These are phyloP conservation scores for Lacerta agilis DNA, from an alignment of 2,797 vertebrate genomes.

Conservation along the genomic window DNA sequence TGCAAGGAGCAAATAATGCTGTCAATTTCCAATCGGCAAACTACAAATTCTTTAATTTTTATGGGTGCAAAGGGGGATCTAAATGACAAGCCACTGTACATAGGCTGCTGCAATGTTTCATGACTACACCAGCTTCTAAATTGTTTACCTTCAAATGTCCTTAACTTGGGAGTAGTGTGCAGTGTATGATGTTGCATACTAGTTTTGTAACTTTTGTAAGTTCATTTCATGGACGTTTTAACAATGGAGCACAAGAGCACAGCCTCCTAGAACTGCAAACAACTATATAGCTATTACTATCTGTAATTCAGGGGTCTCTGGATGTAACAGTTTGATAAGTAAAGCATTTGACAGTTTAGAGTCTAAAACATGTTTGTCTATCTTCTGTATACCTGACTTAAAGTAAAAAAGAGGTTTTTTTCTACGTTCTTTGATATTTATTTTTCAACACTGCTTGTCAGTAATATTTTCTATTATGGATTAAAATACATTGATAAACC, in stretches of 20 bases:
- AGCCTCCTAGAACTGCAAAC: constrained; percentile 1
- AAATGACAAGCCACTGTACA: background rate
- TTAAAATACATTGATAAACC: constrained; percentile 58
- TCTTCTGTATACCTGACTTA: background rate
- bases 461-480: constrained; percentile 50
- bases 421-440: constrained; percentile 1
- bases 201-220: background rate
- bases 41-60: background rate
- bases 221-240: background rate
- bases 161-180: background rate
- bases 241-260: background rate
- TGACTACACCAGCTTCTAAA: background rate
- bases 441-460: constrained; percentile 42
- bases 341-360: background rate
- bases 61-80: background rate
- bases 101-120: background rate
- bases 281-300: background rate
- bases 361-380: background rate
- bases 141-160: background rate
- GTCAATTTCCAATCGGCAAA: background rate
- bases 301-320: background rate
- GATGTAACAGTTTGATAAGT: background rate
- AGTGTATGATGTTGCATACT: background rate
- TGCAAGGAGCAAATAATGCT: background rate
- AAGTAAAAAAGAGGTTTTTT: background rate